Conservation (phyloP, 1,140 invertebrate species). For the Himalopsyche phryganea region DNA sequence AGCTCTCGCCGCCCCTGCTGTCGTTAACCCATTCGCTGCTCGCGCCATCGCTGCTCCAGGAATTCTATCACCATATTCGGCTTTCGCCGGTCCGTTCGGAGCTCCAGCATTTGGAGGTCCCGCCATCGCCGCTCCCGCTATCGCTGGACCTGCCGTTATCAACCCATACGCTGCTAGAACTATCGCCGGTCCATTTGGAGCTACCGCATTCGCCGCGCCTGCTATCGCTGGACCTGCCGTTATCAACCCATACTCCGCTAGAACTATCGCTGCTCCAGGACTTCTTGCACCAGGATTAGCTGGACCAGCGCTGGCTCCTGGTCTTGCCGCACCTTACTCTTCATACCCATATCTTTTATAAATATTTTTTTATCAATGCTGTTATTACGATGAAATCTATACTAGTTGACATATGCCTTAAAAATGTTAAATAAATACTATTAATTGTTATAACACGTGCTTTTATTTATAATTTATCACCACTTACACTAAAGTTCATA, state of each 20-base stretch:
- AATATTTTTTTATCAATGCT: slow-evolving; percentile 1
- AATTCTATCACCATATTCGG: not conserved
- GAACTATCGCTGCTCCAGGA: not conserved
- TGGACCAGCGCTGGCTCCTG: slow-evolving; percentile 11
- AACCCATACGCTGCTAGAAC: not conserved
- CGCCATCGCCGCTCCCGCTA: slow-evolving; percentile 7
- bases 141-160: not conserved
- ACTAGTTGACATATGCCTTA: too few relatives aligned
- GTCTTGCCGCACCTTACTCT: slow-evolving; percentile 5
- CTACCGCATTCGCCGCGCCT: slow-evolving; percentile 5
- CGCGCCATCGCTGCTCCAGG: slow-evolving; percentile 11
- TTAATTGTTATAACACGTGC: too few relatives aligned
- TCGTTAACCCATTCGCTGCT: slow-evolving; percentile 5
- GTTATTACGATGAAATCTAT: too few relatives aligned
- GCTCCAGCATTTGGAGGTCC: slow-evolving; percentile 1
- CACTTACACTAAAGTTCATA: too few relatives aligned
- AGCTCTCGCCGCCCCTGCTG: slow-evolving; percentile 1
- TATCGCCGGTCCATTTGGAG: slow-evolving; percentile 6
- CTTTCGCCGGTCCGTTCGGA: slow-evolving; percentile 7
- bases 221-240: not conserved
- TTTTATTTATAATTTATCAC: too few relatives aligned
- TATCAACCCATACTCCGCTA: not conserved
- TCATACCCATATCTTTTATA: slow-evolving; percentile 23
- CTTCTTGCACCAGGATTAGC: slow-evolving; percentile 6
- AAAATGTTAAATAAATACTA: too few relatives aligned